These are phyloP conservation scores for Bos indicus DNA, from an alignment of 2,113 vertebrate species.

Conservation along the genomic window DNA sequence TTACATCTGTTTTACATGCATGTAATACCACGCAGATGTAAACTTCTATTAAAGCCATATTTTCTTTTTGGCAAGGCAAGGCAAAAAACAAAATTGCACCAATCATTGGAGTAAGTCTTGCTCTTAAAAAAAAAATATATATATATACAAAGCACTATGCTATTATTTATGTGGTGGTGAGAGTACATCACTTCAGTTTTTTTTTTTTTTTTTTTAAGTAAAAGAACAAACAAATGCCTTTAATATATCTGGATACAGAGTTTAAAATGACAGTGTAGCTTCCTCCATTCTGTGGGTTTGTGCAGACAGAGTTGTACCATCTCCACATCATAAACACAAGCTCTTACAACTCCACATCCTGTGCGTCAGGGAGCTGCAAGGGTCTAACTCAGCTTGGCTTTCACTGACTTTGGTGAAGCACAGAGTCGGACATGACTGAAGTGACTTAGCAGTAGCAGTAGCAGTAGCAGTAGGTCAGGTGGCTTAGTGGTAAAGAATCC, in stretches of 20 bases:
- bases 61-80: constrained; percentile 87
- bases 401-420: not conserved
- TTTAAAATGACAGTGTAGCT: not conserved
- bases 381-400: not conserved
- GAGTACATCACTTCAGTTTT: constrained; percentile 50
- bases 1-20: constrained; percentile 97
- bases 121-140: constrained; percentile 18
- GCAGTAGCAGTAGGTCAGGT: not conserved
- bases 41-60: constrained; percentile 92
- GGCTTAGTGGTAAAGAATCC: not conserved
- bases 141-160: constrained; percentile 42
- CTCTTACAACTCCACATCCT: accelerated
- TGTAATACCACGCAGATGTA: constrained; percentile 94
- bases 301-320: not conserved
- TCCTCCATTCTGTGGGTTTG: not conserved
- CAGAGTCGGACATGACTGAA: too few species aligned
- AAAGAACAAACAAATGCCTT: not conserved
- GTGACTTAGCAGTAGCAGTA: too few species aligned
- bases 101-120: constrained; percentile 71
- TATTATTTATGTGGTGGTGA: constrained; percentile 67
- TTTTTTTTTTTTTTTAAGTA: constrained; percentile 64
- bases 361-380: not conserved
- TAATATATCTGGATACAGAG: not conserved
- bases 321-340: not conserved
- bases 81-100: constrained; percentile 75